Percentiles rank a stretch among this genome's conserved stretches.
Conservation (phyloP, 1,140 invertebrate genomes). For the Megalopta genalis region DNA sequence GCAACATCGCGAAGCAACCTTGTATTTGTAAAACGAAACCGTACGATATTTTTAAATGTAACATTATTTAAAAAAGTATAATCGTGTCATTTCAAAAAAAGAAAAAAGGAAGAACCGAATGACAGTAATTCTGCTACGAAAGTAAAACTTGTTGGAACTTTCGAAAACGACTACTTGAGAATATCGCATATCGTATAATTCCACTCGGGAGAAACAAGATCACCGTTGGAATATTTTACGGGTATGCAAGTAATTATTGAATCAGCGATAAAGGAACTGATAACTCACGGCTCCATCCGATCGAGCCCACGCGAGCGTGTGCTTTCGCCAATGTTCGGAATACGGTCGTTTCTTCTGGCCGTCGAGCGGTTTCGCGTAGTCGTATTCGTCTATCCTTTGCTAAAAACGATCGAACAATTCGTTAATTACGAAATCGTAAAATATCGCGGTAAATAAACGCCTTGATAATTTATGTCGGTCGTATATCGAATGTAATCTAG, state of each 20-base stretch:
- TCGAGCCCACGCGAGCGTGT: conserved; percentile 87
- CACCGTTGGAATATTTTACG: neutral
- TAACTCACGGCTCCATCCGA: conserved; percentile 84
- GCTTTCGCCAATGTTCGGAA: conserved; percentile 94
- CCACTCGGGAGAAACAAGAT: neutral
- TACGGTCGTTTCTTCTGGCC: conserved; percentile 87
- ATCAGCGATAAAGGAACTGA: conserved; percentile 1
- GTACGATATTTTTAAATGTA: too few relatives aligned
- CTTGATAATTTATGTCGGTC: neutral
- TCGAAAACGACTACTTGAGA: too few relatives aligned
- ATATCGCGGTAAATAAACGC: neutral
- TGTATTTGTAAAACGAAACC: too few relatives aligned
- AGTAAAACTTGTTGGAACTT: too few relatives aligned
- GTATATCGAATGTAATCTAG: too few relatives aligned
- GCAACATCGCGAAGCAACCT: too few relatives aligned
- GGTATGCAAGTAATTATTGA: neutral
- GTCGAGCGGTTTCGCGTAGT: conserved; percentile 87
- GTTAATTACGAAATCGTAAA: neutral
- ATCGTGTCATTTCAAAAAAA: too few relatives aligned
- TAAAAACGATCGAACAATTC: neutral
- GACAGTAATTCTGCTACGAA: too few relatives aligned
- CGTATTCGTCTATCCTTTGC: conserved; percentile 87
- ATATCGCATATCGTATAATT: too few relatives aligned
- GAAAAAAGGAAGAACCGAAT: too few relatives aligned
- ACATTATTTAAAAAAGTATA: too few relatives aligned